Evolutionary conservation across 2,797 vertebrate species (phyloP), one percentile per base, ranked within the genome.

Genomic region (Petrocephalus schoutedeni): DNA sequence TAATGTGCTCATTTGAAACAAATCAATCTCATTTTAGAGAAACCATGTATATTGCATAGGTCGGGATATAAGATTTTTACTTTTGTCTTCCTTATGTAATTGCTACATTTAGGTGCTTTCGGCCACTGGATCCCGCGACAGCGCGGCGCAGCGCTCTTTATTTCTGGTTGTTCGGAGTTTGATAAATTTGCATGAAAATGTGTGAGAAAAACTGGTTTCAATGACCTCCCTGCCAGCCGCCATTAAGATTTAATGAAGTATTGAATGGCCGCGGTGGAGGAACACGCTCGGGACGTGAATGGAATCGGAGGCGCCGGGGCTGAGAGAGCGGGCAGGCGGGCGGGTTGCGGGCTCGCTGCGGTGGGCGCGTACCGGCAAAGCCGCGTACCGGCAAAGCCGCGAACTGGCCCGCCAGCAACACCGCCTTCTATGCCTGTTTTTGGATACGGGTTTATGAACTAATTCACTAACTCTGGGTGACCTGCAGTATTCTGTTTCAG

Each of bases 111-210:
- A 23, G 51, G 1, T 2, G 32, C 12, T 36, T 8, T 58, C 53
- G 16, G 56, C 3, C n/a, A 57, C 54, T 12, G 23, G 23, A 67
- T 36, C 54, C 21, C 51, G 41, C 90, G 90, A 89, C 51, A 88
- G 92, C 87, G 67, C 84, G 89, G 88, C 90, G 94, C 96, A 95
- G 96, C 94, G 94, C 93, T 93, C 95, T 95, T 96, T 95, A 96
- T 96, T 96, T 94, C 95, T 96, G n/a, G 84, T 41, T 58, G 14
- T 86, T 9, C 54, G 41, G 84, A 56, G 54, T 86, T 58, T 58
- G 92, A 90, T 92, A 93, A 94, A 96, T 96, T 96, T 96, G 96
- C 96, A 96, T 96, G 95, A 95, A 95, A 96, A 96, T 94, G 96
- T 95, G 95, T 96, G 96, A 96, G 95, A 96, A 96, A 95, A 95